These are phyloP conservation scores for Tarsius wallacei DNA, from an alignment of 2,797 vertebrate genomes.

Conservation along the genomic window DNA sequence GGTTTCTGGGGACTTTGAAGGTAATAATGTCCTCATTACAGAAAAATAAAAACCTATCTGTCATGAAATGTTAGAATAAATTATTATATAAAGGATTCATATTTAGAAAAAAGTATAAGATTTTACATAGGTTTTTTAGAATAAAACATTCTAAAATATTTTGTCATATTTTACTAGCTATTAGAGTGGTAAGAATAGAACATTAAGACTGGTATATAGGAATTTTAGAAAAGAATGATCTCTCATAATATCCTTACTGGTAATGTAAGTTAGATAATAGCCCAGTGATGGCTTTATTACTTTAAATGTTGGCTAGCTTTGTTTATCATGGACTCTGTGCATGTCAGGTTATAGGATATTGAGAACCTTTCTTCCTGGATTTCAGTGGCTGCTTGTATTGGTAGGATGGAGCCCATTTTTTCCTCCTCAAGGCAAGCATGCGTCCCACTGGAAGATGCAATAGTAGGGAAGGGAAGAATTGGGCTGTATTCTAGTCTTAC, in stretches of 20 bases:
- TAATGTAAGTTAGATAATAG: neutral
- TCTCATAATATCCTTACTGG: neutral
- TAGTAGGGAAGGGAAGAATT: neutral
- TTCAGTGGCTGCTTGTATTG: neutral
- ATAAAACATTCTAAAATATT: conserved; percentile 48
- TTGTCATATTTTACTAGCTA: neutral
- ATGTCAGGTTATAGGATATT: neutral
- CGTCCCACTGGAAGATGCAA: neutral
- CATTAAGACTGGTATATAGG: neutral
- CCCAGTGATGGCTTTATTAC: neutral
- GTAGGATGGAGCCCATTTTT: neutral
- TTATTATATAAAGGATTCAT: neutral
- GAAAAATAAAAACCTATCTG: neutral
- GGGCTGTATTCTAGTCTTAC: neutral
- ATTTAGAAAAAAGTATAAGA: conserved; percentile 22
- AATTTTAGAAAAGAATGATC: conserved; percentile 8
- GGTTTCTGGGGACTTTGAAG: neutral
- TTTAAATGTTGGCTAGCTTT: neutral
- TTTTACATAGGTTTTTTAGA: neutral
- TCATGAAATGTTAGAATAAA: neutral
- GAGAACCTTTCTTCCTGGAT: neutral
- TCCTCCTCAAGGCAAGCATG: neutral
- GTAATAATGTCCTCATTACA: neutral
- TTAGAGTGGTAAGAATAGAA: neutral
- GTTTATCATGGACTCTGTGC: neutral